Evolutionary conservation across 53 echinoderm and acorn worm genomes (phyloP), one percentile per base, ranked within the genome.

Genomic region (Echinarachnius parma): DNA sequence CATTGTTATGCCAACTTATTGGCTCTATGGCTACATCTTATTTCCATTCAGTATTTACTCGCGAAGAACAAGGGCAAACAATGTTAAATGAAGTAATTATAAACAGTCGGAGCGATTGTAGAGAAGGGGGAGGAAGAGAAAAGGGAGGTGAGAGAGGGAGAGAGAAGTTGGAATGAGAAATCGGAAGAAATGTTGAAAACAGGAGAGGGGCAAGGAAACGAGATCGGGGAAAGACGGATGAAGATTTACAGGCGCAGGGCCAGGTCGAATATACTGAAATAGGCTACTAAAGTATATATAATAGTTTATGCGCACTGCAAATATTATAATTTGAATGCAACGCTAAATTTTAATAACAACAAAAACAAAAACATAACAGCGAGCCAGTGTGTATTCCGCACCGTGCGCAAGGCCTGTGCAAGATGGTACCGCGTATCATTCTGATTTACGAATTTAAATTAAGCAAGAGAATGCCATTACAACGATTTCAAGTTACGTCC

Each of bases 391-490:
- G n/a, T n/a, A n/a, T n/a, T n/a, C n/a, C n/a, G n/a, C n/a, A n/a
- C n/a, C n/a, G n/a, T n/a, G n/a, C n/a, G n/a, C n/a, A n/a, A n/a
- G n/a, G n/a, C n/a, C n/a, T n/a, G n/a, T n/a, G n/a, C n/a, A n/a
- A n/a, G n/a, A n/a, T n/a, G n/a, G n/a, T n/a, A n/a, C n/a, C n/a
- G n/a, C n/a, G n/a, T n/a, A n/a, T n/a, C n/a, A n/a, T n/a, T n/a
- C n/a, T n/a, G n/a, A n/a, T n/a, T n/a, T n/a, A n/a, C n/a, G n/a
- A n/a, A n/a, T n/a, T n/a, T n/a, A n/a, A n/a, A n/a, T 53, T 29
- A 52, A 52, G 32, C 9, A 21, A 2, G 53, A 44, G 74, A 72
- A 72, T 72, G 74, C 74, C 74, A 72, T 72, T 72, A 72, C 74
- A 72, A 72, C 74, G 39, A 72, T 28, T 72, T 56, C 20, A 72